Conservation (phyloP, 2,888 invertebrate genomes). For the Didymodactylos carnosus region DNA sequence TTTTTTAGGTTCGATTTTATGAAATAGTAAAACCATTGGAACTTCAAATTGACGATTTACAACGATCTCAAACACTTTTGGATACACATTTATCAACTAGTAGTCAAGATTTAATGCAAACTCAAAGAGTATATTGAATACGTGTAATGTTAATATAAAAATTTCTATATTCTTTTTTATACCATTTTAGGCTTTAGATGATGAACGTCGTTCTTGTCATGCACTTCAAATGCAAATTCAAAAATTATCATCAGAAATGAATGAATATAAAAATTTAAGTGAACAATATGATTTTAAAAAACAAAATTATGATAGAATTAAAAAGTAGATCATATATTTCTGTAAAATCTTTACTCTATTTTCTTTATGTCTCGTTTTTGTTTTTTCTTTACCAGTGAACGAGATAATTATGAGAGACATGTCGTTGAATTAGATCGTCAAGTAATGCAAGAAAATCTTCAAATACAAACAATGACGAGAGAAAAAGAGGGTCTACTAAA, state of each 20-base stretch:
- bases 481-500: slow-evolving; percentile 27
- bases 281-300: slow-evolving; percentile 28
- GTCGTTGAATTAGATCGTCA: slow-evolving; percentile 24
- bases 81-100: slow-evolving; percentile 14
- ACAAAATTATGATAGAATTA: slow-evolving; percentile 30
- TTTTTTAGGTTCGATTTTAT: slow-evolving; percentile 24
- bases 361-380: background rate
- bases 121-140: background rate
- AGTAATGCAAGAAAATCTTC: slow-evolving; percentile 22
- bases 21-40: slow-evolving; percentile 25
- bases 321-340: slow-evolving; percentile 20
- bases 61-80: slow-evolving; percentile 19
- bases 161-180: no score
- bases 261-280: slow-evolving; percentile 24
- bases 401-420: slow-evolving; percentile 26
- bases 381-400: slow-evolving; percentile 22
- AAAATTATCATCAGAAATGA: slow-evolving; percentile 22
- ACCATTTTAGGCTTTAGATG: slow-evolving; percentile 23
- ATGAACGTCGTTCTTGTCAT: slow-evolving; percentile 23
- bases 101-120: background rate
- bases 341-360: background rate
- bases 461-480: slow-evolving; percentile 21
- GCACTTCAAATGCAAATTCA: slow-evolving; percentile 25
- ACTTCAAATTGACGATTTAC: slow-evolving; percentile 24
- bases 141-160: no score